phyloP scores from a whole-genome alignment of 2,888 invertebrate genomes.

The Eupithecia subumbrata region DNA sequence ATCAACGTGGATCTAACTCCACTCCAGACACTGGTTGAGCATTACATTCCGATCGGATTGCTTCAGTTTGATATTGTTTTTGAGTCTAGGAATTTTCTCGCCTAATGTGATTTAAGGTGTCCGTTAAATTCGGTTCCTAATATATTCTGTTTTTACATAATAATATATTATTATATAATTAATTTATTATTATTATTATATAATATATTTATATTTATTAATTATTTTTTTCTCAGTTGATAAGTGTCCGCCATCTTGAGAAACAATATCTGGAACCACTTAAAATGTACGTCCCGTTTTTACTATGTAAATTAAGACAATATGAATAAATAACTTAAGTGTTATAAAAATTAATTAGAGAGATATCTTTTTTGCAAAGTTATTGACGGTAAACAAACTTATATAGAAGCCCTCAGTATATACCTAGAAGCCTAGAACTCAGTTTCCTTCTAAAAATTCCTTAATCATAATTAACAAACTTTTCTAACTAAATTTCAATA shows the following conservation, averaged over 20 bases:
- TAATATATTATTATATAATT: too few relatives aligned
- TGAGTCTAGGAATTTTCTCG: neutral
- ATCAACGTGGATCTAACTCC: slow-evolving; percentile 40
- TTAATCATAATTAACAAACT: neutral
- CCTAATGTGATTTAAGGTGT: too few relatives aligned
- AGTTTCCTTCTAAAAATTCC: neutral
- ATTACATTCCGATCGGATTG: slow-evolving; percentile 50
- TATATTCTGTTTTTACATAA: neutral
- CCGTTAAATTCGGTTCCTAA: neutral
- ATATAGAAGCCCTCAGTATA: neutral
- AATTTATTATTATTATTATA: too few relatives aligned
- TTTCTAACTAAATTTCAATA: neutral
- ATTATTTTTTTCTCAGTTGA: too few relatives aligned
- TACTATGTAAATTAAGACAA: neutral
- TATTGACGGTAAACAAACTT: neutral
- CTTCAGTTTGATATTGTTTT: neutral
- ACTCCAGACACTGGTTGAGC: slow-evolving; percentile 45
- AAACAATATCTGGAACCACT: too few relatives aligned
- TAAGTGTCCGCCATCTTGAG: too few relatives aligned
- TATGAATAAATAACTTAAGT: neutral
- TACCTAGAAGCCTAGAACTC: neutral
- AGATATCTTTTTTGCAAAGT: neutral
- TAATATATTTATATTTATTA: too few relatives aligned
- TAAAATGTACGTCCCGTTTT: neutral
- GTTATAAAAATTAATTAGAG: neutral